Evolutionary conservation across 2,113 vertebrate genomes (phyloP).

Genomic region (Chrysemys picta): DNA sequence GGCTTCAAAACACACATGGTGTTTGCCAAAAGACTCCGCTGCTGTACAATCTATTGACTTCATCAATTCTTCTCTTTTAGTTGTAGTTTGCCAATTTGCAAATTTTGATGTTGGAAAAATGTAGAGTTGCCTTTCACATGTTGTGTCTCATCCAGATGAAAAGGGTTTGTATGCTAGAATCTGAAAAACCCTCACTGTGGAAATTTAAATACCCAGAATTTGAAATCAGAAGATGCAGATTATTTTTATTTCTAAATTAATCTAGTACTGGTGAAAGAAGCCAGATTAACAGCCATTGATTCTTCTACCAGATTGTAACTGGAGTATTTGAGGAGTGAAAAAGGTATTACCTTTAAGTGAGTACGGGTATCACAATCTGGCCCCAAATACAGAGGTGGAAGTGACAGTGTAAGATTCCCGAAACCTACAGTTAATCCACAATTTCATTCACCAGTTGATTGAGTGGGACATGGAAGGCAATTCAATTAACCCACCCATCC

Average conservation of each 20-base stretch:
- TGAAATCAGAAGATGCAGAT: neutral
- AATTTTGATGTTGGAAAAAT: neutral
- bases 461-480: too few relatives aligned
- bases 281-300: neutral
- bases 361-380: neutral
- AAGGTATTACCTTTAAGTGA: neutral
- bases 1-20: neutral
- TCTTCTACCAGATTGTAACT: neutral
- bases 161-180: neutral
- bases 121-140: neutral
- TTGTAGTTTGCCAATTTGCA: neutral
- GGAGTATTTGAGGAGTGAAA: neutral
- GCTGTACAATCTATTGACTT: neutral
- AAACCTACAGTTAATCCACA: neutral
- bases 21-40: neutral
- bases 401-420: neutral
- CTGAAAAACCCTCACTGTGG: neutral
- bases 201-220: neutral
- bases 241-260: neutral
- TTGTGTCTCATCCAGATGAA: neutral
- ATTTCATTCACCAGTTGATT: neutral
- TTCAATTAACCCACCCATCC: neutral
- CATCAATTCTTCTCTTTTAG: neutral
- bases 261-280: neutral
- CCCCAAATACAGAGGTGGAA: neutral